Conservation (phyloP, 1,140 invertebrate species). For the Luehdorfia chinensis region DNA sequence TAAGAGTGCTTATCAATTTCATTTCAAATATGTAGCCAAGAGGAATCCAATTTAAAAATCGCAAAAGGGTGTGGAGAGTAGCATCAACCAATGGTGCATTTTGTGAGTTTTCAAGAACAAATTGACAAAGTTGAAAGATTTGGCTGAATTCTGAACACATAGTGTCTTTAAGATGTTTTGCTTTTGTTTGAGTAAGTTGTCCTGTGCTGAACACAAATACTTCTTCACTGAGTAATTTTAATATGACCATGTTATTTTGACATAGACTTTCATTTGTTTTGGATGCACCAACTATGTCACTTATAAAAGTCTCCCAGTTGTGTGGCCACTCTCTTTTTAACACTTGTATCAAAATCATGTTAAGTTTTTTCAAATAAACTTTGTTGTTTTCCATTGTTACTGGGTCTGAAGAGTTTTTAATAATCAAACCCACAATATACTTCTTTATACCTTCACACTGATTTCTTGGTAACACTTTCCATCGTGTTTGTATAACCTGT, state of each 20-base stretch:
- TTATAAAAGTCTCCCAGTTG: slow-evolving; percentile 99
- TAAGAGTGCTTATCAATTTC: slow-evolving; percentile 95
- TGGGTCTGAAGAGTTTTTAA: slow-evolving; percentile 97
- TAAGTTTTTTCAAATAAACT: slow-evolving; percentile 98
- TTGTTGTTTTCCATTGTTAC: slow-evolving; percentile 94
- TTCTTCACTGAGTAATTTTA: slow-evolving; percentile 98
- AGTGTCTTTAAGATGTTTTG: slow-evolving; percentile 99
- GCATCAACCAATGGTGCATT: slow-evolving; percentile 96
- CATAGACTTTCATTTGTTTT: slow-evolving; percentile 99
- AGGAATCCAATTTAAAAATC: slow-evolving; percentile 99
- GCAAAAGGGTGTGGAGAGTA: slow-evolving; percentile 96
- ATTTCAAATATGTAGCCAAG: slow-evolving; percentile 99
- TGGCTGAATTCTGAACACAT: slow-evolving; percentile 99
- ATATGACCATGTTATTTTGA: slow-evolving; percentile 99
- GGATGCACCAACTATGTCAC: slow-evolving; percentile 98
- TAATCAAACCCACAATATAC: slow-evolving; percentile 98
- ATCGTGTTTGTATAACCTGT: slow-evolving; percentile 98
- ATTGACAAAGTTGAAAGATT: slow-evolving; percentile 98
- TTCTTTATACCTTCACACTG: slow-evolving; percentile 99
- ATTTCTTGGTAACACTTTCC: slow-evolving; percentile 98
- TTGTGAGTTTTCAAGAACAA: slow-evolving; percentile 98
- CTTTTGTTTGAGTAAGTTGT: slow-evolving; percentile 99
- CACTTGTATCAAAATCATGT: slow-evolving; percentile 99
- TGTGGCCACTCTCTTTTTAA: slow-evolving; percentile 99
- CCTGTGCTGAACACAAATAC: slow-evolving; percentile 99